These are phyloP conservation scores for Suillia variegata DNA, from an alignment of 2,888 invertebrate species.

Conservation along the genomic window DNA sequence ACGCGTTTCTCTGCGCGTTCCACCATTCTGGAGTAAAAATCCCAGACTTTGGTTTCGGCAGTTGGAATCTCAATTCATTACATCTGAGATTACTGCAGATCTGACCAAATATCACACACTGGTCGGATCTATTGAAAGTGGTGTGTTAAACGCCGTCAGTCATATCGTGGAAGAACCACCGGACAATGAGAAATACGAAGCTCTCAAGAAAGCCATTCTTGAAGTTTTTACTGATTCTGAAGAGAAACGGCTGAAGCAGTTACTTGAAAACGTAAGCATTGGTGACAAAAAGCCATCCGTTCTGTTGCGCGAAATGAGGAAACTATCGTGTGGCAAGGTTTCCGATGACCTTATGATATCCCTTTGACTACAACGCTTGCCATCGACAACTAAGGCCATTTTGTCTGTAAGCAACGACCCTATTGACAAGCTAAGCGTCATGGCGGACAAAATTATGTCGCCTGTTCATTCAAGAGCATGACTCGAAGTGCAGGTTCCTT, in stretches of 20 bases:
- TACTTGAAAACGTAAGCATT: constrained; percentile 9
- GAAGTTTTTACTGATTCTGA: constrained; percentile 4
- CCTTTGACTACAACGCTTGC: constrained; percentile 23
- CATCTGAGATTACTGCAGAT: constrained; percentile 3
- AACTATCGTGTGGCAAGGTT: constrained; percentile 9
- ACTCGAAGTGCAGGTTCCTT: constrained; percentile 1
- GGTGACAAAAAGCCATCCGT: constrained; percentile 19
- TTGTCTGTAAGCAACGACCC: constrained; percentile 18
- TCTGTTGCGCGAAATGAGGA: constrained; percentile 19
- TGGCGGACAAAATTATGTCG: constrained; percentile 13
- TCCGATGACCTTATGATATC: constrained; percentile 14
- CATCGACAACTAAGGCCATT: constrained; percentile 19
- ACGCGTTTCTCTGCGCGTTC: no score
- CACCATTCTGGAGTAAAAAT: no score
- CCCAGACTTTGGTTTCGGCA: no score
- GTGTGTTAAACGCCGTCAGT: no score
- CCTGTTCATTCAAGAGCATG: constrained; percentile 5
- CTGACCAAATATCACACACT: no score
- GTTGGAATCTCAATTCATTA: no score
- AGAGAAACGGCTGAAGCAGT: constrained; percentile 13
- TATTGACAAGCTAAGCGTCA: neutral
- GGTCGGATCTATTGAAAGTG: no score
- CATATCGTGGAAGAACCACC: neutral
- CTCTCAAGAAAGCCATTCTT: neutral
- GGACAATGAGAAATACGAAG: neutral